Percentiles rank a stretch among this genome's conserved stretches.
Evolutionary conservation across 1,140 invertebrate genomes (phyloP).

Genomic region (Campodea augens): DNA sequence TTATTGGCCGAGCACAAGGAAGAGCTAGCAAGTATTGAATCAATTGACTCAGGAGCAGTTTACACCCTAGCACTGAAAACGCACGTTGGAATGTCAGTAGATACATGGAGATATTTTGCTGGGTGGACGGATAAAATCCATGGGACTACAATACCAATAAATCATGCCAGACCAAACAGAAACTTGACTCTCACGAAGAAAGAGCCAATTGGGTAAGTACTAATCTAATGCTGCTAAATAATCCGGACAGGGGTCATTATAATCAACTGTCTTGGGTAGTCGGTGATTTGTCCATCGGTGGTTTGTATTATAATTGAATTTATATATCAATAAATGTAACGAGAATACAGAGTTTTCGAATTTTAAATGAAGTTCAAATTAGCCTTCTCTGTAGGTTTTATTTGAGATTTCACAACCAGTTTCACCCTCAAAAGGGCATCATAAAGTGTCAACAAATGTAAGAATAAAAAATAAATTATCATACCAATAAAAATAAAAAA

Average conservation of each 20-base stretch:
- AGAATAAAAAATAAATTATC: too few relatives aligned
- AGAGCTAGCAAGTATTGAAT: slow-evolving; percentile 81
- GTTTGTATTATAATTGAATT: neutral
- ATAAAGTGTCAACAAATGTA: too few relatives aligned
- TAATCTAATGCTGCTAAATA: too few relatives aligned
- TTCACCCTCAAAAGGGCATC: too few relatives aligned
- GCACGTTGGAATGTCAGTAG: slow-evolving; percentile 83
- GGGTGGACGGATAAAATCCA: slow-evolving; percentile 34
- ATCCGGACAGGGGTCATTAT: too few relatives aligned
- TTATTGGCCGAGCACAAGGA: slow-evolving; percentile 86
- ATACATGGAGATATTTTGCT: slow-evolving; percentile 75
- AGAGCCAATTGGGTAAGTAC: slow-evolving; percentile 61
- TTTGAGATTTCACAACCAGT: too few relatives aligned
- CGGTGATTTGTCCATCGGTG: neutral
- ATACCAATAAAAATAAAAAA: too few relatives aligned
- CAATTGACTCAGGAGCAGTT: slow-evolving; percentile 81
- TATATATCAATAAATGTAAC: too few relatives aligned
- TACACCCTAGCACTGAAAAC: slow-evolving; percentile 89
- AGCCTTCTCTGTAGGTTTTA: too few relatives aligned
- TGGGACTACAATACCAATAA: slow-evolving; percentile 38
- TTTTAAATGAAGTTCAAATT: too few relatives aligned
- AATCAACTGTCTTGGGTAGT: too few relatives aligned
- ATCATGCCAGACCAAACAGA: slow-evolving; percentile 64
- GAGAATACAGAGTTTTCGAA: too few relatives aligned
- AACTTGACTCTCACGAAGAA: slow-evolving; percentile 73